Evolutionary conservation across 2,797 vertebrate genomes (phyloP).

Genomic region (Hafferia zeledoni): DNA sequence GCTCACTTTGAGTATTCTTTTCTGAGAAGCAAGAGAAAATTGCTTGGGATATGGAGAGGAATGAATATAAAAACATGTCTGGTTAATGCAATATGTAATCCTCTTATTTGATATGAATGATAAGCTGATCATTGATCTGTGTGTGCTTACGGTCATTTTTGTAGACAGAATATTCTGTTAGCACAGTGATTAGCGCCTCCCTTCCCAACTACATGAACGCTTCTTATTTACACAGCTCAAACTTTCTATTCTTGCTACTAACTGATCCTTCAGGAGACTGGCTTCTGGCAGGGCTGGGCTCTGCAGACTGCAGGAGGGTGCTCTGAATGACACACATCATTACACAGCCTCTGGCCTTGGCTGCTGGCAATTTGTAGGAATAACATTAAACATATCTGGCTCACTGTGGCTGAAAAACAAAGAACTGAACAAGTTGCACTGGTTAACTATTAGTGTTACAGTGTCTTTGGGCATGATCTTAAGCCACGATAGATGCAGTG

Average conservation of each 20-base stretch:
- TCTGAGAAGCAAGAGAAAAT: neutral
- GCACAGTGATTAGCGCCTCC: neutral
- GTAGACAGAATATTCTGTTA: neutral
- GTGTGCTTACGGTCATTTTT: neutral
- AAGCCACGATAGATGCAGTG: neutral
- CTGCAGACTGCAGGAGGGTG: neutral
- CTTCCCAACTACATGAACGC: neutral
- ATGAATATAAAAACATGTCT: neutral
- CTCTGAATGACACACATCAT: neutral
- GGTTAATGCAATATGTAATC: neutral
- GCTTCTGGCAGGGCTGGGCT: neutral
- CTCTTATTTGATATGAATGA: neutral
- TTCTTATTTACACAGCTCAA: neutral
- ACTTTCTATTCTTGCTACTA: neutral
- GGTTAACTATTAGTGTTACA: neutral
- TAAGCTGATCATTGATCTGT: neutral
- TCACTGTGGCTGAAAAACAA: neutral
- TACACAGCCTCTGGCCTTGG: neutral
- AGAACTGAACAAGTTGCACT: neutral
- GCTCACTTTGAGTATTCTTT: neutral
- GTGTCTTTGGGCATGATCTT: neutral
- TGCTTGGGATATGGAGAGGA: neutral
- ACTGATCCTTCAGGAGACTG: neutral
- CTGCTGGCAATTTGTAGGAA: neutral
- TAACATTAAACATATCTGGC: neutral